Conservation (phyloP, 2,888 invertebrate species). For the Nebria salina region DNA sequence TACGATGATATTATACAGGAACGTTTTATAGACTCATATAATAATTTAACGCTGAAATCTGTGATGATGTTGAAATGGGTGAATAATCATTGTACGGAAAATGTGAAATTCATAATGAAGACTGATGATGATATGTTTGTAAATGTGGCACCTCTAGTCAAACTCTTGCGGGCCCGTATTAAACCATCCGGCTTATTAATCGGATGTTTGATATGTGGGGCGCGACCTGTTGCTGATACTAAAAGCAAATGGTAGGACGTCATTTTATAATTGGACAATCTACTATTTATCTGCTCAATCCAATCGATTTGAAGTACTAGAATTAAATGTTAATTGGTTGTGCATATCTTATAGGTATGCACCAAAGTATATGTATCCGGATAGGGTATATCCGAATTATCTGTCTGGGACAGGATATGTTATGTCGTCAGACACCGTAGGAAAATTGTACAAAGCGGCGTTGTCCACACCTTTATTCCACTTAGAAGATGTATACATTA, state of each 20-base stretch:
- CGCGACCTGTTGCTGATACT: conserved; percentile 77
- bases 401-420: conserved; percentile 85
- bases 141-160: conserved; percentile 75
- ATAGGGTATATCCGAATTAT: conserved; percentile 79
- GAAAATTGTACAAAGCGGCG: conserved; percentile 73
- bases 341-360: conserved; percentile 69
- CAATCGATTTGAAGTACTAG: not conserved
- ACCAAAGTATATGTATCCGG: conserved; percentile 80
- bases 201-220: conserved; percentile 82
- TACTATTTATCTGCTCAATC: not conserved
- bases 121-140: conserved; percentile 90
- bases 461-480: conserved; percentile 77
- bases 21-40: conserved; percentile 83
- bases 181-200: conserved; percentile 64
- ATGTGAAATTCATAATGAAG: conserved; percentile 75
- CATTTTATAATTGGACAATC: not conserved
- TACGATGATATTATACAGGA: conserved; percentile 86
- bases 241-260: conserved; percentile 77
- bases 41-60: conserved; percentile 87
- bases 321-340: not conserved
- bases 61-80: conserved; percentile 87
- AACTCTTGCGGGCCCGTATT: conserved; percentile 55
- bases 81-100: conserved; percentile 70
- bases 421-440: conserved; percentile 74
- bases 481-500: conserved; percentile 81